Conservation (phyloP, 2,888 invertebrate species). For the Alloplasta piceator region DNA sequence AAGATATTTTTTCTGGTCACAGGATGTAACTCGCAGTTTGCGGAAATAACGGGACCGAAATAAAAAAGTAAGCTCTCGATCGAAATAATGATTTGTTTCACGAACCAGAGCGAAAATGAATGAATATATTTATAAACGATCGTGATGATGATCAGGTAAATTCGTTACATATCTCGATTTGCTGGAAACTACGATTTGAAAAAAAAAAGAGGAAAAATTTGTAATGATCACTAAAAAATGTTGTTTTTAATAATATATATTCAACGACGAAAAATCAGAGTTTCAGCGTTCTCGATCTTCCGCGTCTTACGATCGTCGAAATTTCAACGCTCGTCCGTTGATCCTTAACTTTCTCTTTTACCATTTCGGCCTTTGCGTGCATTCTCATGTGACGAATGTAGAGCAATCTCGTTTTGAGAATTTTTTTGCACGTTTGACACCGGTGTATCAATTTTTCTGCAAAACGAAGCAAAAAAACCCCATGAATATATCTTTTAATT, state of each 20-base stretch:
- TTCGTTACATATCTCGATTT: no score
- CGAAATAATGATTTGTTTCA: no score
- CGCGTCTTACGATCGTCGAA: conserved; percentile 71
- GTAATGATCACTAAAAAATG: conserved; percentile 51
- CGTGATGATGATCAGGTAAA: no score
- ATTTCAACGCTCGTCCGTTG: conserved; percentile 70
- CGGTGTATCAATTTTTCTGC: conserved; percentile 74
- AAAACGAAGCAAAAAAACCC: background rate
- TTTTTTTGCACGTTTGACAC: conserved; percentile 76
- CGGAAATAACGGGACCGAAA: no score
- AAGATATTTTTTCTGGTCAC: no score
- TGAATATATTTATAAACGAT: no score
- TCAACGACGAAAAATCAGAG: conserved; percentile 69
- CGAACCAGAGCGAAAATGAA: no score
- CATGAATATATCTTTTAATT: background rate
- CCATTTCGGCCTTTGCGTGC: conserved; percentile 72
- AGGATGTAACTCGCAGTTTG: no score
- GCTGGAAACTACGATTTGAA: conserved; percentile 17
- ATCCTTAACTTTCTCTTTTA: conserved; percentile 64
- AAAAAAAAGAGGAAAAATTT: conserved; percentile 73
- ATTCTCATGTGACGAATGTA: conserved; percentile 76
- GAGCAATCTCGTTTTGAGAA: conserved; percentile 72
- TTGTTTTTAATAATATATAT: background rate
- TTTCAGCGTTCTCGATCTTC: conserved; percentile 75
- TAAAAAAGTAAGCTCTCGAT: no score